Conservation (phyloP, 1,140 invertebrate genomes). For the Heliconius nattereri region DNA sequence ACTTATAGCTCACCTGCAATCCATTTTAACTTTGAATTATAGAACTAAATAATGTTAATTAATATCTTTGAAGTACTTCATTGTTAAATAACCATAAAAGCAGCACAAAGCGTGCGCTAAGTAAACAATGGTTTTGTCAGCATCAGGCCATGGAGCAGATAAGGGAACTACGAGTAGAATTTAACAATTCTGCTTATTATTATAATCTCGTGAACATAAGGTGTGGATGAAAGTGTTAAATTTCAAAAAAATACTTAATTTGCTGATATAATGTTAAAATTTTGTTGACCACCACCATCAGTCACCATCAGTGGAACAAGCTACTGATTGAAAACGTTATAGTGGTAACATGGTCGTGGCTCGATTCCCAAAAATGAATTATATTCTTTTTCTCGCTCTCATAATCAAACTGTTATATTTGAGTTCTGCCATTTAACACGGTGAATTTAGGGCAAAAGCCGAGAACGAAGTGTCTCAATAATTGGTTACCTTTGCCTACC, state of each 20-base stretch:
- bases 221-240: conserved; percentile 1
- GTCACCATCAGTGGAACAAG: too few species aligned
- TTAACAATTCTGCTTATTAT: conserved; percentile 41
- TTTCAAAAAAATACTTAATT: not conserved
- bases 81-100: conserved; percentile 51
- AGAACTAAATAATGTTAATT: conserved; percentile 43
- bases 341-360: too few species aligned
- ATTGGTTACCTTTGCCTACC: too few species aligned
- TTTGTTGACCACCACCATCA: too few species aligned
- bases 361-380: too few species aligned
- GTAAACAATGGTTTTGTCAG: conserved; percentile 49
- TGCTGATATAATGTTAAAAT: not conserved
- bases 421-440: too few species aligned
- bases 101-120: conserved; percentile 46
- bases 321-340: too few species aligned
- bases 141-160: conserved; percentile 30
- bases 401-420: too few species aligned
- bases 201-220: conserved; percentile 27
- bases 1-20: not conserved
- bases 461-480: too few species aligned
- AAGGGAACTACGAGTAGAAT: conserved; percentile 35
- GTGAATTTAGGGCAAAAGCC: too few species aligned
- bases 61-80: conserved; percentile 37
- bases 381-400: too few species aligned
- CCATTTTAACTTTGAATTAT: not conserved